These are phyloP conservation scores for Smittia aterrima DNA, from an alignment of 2,888 invertebrate species.

Conservation along the genomic window DNA sequence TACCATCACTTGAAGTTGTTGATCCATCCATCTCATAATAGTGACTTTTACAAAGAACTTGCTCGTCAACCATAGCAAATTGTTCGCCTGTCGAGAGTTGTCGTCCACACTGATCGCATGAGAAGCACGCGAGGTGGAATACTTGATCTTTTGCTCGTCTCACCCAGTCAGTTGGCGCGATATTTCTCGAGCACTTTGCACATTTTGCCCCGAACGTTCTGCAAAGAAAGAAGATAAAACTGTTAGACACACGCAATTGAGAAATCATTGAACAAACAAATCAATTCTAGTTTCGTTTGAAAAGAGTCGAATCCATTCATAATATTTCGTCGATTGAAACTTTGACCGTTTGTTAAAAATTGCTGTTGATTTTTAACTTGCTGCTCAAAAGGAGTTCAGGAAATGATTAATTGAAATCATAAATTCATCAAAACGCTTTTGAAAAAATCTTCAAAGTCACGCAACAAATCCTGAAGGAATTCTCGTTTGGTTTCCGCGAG, in stretches of 20 bases:
- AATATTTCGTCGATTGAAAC: too few relatives aligned
- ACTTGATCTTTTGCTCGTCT: constrained; percentile 90
- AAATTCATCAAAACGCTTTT: too few relatives aligned
- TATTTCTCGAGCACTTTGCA: constrained; percentile 80
- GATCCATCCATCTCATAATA: constrained; percentile 93
- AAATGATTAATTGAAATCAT: neutral
- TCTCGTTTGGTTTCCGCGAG: neutral
- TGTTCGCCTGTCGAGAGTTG: constrained; percentile 94
- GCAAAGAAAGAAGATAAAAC: constrained; percentile 48
- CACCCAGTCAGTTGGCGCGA: constrained; percentile 97
- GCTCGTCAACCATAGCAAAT: constrained; percentile 92
- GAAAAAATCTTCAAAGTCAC: neutral
- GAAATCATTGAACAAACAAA: too few relatives aligned
- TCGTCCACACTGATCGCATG: constrained; percentile 92
- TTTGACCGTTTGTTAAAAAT: too few relatives aligned
- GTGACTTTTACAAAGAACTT: constrained; percentile 96
- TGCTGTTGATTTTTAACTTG: too few relatives aligned
- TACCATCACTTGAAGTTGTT: constrained; percentile 86
- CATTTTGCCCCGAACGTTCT: constrained; percentile 91
- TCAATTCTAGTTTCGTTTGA: too few relatives aligned
- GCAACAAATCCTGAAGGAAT: neutral
- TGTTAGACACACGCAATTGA: neutral
- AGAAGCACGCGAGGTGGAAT: constrained; percentile 98
- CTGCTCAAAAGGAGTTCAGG: too few relatives aligned
- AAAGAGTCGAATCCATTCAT: too few relatives aligned